These are phyloP conservation scores for Acanthaster planci DNA, from an alignment of 35 echinoderm and acorn worm species.

Conservation along the genomic window DNA sequence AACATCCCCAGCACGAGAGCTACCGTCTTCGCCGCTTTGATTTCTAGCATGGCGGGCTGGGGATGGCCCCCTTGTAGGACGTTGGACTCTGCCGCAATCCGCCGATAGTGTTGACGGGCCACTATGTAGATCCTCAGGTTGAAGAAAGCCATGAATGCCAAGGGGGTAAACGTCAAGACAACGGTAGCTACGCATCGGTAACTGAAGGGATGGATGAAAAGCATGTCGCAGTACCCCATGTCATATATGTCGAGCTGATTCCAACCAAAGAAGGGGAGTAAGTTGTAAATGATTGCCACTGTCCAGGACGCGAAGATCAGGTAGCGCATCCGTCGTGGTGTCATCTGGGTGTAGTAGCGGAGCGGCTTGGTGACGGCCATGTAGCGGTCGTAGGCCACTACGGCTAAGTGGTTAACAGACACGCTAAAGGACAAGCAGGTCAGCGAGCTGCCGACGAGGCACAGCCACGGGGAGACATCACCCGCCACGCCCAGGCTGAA, in stretches of 20 bases:
- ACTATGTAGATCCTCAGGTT: constrained; percentile 44
- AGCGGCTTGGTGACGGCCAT: constrained; percentile 48
- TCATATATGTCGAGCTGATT: constrained; percentile 16
- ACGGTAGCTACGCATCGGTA: constrained; percentile 22
- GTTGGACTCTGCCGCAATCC: constrained; percentile 34
- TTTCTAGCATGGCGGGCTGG: not conserved
- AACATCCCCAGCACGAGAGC: constrained; percentile 35
- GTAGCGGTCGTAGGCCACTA: constrained; percentile 47
- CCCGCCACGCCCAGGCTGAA: constrained; percentile 13
- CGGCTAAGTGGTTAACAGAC: constrained; percentile 36
- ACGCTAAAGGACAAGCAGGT: constrained; percentile 20
- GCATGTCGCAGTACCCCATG: constrained; percentile 27
- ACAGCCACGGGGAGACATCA: constrained; percentile 15
- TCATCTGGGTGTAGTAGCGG: constrained; percentile 39
- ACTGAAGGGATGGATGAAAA: constrained; percentile 41
- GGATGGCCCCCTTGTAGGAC: not conserved
- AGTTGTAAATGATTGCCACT: constrained; percentile 13
- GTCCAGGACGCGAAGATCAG: constrained; percentile 29
- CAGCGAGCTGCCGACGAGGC: constrained; percentile 32
- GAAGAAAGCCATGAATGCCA: constrained; percentile 17
- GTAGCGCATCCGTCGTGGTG: not conserved
- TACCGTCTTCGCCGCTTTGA: constrained; percentile 40
- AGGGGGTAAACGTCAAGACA: not conserved
- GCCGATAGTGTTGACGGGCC: constrained; percentile 42
- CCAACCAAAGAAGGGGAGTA: constrained; percentile 31